Base-by-base conservation (phyloP, 2,888 invertebrate species). In the Rhamphomyia laevipes region DNA sequence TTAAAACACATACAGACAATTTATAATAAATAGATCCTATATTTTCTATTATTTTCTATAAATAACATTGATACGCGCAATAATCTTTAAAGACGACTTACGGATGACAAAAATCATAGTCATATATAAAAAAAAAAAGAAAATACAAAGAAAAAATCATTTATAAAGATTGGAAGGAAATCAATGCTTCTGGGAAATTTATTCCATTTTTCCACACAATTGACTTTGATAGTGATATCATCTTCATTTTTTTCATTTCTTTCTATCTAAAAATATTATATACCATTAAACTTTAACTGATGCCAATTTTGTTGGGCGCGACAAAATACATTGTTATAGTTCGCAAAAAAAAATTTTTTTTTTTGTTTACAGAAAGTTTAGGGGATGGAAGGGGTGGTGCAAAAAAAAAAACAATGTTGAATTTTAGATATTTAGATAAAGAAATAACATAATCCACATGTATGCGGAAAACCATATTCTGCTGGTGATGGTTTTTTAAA, bases 171-270 rank as follows among this genome's bases (percentile, higher is more conserved):
- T n/a, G n/a, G 35, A 17, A 49, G 50, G 43, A 52, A 49, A 52
- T 54, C 54, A 52, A 52, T 51, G 51, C 54, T 52, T 48, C 47
- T 43, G 52, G 52, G 52, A 56, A 58, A 58, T 58, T 58, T 58
- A 58, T 58, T 57, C 52, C 53, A 51, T 56, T 58, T 58, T 58
- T 58, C 58, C 58, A 56, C 56, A 56, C 58, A 58, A 58, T 58
- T 58, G 57, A 58, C 58, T 58, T 57, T 57, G 55, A 57, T 58
- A 56, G 57, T 57, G 58, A 58, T 58, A 58, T 56, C 56, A 58
- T 57, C 57, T 54, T 42, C 13, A 35, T n/a, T n/a, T 35, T 35
- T 35, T 35, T 35, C 11, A 9, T 35, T n/a, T n/a, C n/a, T 13
- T 35, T 35, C 13, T 35, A 27, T 27, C 7, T 27, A 13, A 33